Conservation (phyloP, 2,797 vertebrate genomes). For the Lepus oiostolus region DNA sequence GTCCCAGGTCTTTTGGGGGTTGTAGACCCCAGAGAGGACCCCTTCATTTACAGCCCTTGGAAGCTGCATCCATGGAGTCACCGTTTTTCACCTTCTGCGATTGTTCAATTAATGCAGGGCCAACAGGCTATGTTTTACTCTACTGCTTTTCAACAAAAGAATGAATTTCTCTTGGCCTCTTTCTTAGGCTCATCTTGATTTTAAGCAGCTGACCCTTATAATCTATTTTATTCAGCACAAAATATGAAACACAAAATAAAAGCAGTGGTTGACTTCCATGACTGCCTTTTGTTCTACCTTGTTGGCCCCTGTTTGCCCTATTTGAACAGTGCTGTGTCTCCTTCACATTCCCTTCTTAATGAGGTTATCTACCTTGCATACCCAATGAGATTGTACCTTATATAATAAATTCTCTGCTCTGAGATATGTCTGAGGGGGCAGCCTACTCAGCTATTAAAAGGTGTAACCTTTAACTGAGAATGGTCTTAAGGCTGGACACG, state of each 20-base stretch:
- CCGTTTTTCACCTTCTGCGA: slow-evolving; percentile 1
- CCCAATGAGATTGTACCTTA: slow-evolving; percentile 72
- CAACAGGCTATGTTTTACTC: slow-evolving; percentile 34
- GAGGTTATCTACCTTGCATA: slow-evolving; percentile 82
- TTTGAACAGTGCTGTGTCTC: slow-evolving; percentile 83
- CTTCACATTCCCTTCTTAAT: slow-evolving; percentile 76
- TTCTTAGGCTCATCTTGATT: slow-evolving; percentile 7
- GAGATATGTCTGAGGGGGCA: slow-evolving; percentile 74
- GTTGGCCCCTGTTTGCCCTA: slow-evolving; percentile 86
- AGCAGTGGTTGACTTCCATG: slow-evolving; percentile 87
- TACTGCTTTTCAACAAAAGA: slow-evolving; percentile 36
- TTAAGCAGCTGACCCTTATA: slow-evolving; percentile 47
- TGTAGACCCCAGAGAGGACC: slow-evolving; percentile 12
- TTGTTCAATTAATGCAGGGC: slow-evolving; percentile 1
- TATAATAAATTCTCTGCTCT: slow-evolving; percentile 77
- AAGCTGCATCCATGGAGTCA: not conserved
- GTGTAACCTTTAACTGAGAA: slow-evolving; percentile 80
- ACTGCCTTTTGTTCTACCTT: slow-evolving; percentile 88
- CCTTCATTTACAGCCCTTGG: slow-evolving; percentile 15
- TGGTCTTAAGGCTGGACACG: slow-evolving; percentile 72
- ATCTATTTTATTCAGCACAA: slow-evolving; percentile 70
- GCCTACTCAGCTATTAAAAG: slow-evolving; percentile 79
- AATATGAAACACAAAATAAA: slow-evolving; percentile 74
- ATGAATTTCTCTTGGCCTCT: slow-evolving; percentile 13
- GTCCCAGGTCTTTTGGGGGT: not conserved